Evolutionary conservation across 2,888 invertebrate species (phyloP).

Genomic region (Himalopsyche anomala): DNA sequence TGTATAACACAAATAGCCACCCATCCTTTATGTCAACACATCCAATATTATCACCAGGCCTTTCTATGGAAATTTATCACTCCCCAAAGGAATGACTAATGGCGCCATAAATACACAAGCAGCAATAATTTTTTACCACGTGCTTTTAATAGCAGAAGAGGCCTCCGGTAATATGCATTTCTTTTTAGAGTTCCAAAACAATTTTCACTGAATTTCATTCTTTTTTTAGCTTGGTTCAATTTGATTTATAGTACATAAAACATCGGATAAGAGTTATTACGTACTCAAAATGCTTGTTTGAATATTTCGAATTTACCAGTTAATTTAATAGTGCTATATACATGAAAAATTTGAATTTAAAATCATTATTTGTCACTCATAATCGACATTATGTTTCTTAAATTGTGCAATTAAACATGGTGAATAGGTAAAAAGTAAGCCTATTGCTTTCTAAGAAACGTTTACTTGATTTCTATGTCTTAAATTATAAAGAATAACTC

Average conservation of each 20-base stretch:
- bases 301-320: background rate
- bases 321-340: background rate
- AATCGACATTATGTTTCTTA: too few relatives aligned
- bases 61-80: conserved; percentile 30
- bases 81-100: conserved; percentile 26
- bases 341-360: background rate
- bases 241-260: conserved; percentile 7
- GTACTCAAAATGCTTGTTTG: background rate
- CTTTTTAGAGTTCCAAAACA: conserved; percentile 19
- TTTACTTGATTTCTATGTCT: too few relatives aligned
- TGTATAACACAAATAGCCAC: conserved; percentile 9
- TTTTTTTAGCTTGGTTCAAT: background rate
- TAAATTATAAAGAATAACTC: too few relatives aligned
- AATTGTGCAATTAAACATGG: too few relatives aligned
- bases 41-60: conserved; percentile 32
- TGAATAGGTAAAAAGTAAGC: too few relatives aligned
- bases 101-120: conserved; percentile 13
- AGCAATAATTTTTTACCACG: conserved; percentile 28
- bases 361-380: background rate
- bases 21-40: conserved; percentile 26
- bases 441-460: too few relatives aligned
- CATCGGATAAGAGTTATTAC: conserved; percentile 5
- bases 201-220: background rate
- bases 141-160: conserved; percentile 30
- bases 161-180: conserved; percentile 27